These are phyloP conservation scores for Eledona agricola DNA, from an alignment of 2,888 invertebrate species.

Conservation along the genomic window DNA sequence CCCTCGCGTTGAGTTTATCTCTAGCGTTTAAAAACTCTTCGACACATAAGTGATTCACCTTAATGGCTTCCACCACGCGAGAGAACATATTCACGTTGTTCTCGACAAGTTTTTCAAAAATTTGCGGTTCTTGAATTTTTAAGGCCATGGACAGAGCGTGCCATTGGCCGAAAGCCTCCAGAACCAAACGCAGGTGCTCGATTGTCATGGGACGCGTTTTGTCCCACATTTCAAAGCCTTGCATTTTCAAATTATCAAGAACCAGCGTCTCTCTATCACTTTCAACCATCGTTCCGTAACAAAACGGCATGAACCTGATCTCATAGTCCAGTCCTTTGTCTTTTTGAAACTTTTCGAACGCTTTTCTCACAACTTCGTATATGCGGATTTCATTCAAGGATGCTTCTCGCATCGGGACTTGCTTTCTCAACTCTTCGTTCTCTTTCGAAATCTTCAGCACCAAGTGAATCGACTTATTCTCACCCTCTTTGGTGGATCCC, in stretches of 20 bases:
- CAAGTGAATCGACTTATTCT: slow-evolving; percentile 7
- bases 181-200: slow-evolving; percentile 45
- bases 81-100: not conserved
- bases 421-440: slow-evolving; percentile 4
- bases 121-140: slow-evolving; percentile 3
- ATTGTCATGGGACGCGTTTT: slow-evolving; percentile 44
- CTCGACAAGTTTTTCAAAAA: slow-evolving; percentile 2
- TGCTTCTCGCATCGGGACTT: not conserved
- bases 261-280: slow-evolving; percentile 8
- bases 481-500: not conserved
- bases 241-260: slow-evolving; percentile 44
- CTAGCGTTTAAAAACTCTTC: no score
- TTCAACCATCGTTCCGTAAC: slow-evolving; percentile 10
- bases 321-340: not conserved
- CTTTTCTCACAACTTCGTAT: slow-evolving; percentile 10
- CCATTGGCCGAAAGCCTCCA: slow-evolving; percentile 29
- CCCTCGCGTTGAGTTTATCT: no score
- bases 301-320: slow-evolving; percentile 22
- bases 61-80: not conserved
- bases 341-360: slow-evolving; percentile 16
- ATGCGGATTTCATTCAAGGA: slow-evolving; percentile 24
- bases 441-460: slow-evolving; percentile 27
- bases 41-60: no score
- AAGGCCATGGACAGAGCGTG: slow-evolving; percentile 13
- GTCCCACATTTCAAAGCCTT: slow-evolving; percentile 43